phyloP scores from a whole-genome alignment of 2,797 vertebrate genomes.

The Cossypha polioptera region DNA sequence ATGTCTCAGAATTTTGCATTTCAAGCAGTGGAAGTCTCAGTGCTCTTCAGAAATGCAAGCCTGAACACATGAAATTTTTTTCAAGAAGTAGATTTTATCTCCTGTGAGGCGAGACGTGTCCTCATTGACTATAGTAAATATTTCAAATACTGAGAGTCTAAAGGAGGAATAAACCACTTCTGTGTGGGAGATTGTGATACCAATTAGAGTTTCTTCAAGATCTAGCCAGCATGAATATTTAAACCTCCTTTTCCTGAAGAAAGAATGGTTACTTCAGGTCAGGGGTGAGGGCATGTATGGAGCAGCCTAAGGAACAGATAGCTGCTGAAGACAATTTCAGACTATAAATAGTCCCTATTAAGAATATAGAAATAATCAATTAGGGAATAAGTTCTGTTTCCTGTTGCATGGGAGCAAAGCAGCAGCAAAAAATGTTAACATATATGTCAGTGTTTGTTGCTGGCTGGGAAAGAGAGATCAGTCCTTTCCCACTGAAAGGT shows the following conservation, averaged over 20 bases:
- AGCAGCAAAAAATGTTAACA: not conserved
- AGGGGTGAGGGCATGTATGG: constrained; percentile 20
- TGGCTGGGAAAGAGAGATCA: not conserved
- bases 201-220: constrained; percentile 40
- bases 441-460: not conserved
- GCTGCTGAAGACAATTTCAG: constrained; percentile 36
- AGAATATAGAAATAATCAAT: constrained; percentile 24
- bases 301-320: constrained; percentile 51
- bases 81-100: not conserved
- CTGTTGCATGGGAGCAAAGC: not conserved
- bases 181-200: not conserved
- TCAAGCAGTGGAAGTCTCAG: not conserved
- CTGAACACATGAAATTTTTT: not conserved
- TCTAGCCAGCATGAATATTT: constrained; percentile 57
- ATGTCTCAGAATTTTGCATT: not conserved
- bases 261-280: constrained; percentile 44
- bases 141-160: constrained; percentile 21
- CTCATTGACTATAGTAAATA: constrained; percentile 2
- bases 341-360: constrained; percentile 1
- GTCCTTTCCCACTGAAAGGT: not conserved
- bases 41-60: constrained; percentile 7
- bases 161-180: not conserved
- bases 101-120: not conserved
- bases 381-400: not conserved
- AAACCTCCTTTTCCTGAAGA: constrained; percentile 51